phyloP scores from a whole-genome alignment of 2,888 invertebrate genomes.

The Luperina nickerlii region DNA sequence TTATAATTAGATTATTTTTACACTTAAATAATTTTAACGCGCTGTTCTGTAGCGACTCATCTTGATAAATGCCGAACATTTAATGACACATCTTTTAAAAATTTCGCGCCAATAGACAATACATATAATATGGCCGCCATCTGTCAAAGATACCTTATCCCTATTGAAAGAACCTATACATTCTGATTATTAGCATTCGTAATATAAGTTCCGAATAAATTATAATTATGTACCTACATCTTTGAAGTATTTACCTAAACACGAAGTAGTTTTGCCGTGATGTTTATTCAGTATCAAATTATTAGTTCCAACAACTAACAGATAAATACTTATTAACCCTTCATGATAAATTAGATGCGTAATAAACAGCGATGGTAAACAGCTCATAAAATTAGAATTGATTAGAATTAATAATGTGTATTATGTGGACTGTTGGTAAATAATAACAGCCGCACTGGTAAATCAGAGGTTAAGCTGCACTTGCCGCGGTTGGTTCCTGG shows the following conservation, averaged over 20 bases:
- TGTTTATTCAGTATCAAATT: conserved; percentile 32
- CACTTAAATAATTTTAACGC: no score
- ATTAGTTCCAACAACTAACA: conserved; percentile 22
- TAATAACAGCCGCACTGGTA: neutral
- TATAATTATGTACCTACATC: neutral
- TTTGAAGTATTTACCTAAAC: neutral
- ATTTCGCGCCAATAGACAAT: no score
- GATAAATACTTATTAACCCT: conserved; percentile 20
- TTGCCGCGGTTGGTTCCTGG: neutral
- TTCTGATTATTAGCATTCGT: neutral
- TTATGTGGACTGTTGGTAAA: neutral
- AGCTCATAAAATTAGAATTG: conserved; percentile 18
- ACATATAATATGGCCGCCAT: no score
- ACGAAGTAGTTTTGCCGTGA: neutral
- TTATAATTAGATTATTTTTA: no score
- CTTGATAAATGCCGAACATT: no score
- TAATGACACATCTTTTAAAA: no score
- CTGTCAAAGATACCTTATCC: no score
- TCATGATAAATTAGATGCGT: conserved; percentile 17
- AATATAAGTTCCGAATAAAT: neutral
- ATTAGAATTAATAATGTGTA: conserved; percentile 6
- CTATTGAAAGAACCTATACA: no score
- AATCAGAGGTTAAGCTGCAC: neutral
- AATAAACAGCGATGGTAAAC: conserved; percentile 14
- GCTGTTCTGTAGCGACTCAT: no score